Conservation (phyloP, 1,140 invertebrate species). For the Holotrichia oblita region DNA sequence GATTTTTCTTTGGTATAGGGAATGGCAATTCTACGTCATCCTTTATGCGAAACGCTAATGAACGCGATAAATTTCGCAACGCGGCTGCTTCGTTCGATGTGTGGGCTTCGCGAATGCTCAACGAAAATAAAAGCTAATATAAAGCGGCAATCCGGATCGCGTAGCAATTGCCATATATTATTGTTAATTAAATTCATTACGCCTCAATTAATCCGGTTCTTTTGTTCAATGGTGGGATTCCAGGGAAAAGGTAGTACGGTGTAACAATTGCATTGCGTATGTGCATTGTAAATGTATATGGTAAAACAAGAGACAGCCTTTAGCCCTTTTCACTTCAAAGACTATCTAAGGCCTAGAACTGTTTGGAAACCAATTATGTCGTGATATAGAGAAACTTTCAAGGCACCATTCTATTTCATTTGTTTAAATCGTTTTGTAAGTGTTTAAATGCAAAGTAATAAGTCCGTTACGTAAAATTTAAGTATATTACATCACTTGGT, state of each 20-base stretch:
- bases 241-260: neutral
- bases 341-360: no score
- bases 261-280: conserved; percentile 14
- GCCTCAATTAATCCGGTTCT: conserved; percentile 30
- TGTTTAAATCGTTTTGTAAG: no score
- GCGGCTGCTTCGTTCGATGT: conserved; percentile 12
- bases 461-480: no score
- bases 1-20: neutral
- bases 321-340: no score
- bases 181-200: conserved; percentile 37
- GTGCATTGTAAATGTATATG: neutral
- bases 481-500: no score
- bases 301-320: no score
- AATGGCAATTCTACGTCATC: neutral
- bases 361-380: no score
- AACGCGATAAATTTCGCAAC: conserved; percentile 20
- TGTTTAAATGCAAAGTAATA: no score
- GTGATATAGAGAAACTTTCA: no score
- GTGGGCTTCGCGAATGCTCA: conserved; percentile 1
- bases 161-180: conserved; percentile 32
- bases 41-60: conserved; percentile 24
- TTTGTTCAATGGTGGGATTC: neutral
- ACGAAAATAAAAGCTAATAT: conserved; percentile 27
- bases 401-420: no score
- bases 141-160: conserved; percentile 30